Percentiles rank a stretch among this genome's conserved stretches.
These are phyloP conservation scores for Copsychus sechellarum DNA, from an alignment of 2,113 vertebrate species.

Conservation along the genomic window DNA sequence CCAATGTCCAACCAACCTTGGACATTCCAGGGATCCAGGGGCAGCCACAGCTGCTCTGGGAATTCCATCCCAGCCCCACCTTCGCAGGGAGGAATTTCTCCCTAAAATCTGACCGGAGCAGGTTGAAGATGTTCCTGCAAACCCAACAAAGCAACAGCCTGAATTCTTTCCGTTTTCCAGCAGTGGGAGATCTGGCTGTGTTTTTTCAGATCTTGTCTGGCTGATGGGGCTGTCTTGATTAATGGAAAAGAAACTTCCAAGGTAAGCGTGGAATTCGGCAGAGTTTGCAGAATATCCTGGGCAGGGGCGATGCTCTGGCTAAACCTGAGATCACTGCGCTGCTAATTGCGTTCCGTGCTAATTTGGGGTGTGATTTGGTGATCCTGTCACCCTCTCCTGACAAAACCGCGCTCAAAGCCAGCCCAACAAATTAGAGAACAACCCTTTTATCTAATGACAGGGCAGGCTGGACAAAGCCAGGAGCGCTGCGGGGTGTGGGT, in stretches of 20 bases:
- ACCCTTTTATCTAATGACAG: neutral
- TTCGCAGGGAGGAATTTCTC: neutral
- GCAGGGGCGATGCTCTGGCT: neutral
- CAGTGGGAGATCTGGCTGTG: neutral
- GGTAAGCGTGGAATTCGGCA: neutral
- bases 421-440: neutral
- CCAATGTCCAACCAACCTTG: accelerated
- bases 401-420: neutral
- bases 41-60: neutral
- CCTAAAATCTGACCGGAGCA: neutral
- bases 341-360: neutral
- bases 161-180: neutral
- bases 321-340: neutral
- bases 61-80: neutral
- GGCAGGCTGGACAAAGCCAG: neutral
- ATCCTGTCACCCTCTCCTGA: neutral
- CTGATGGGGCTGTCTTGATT: neutral
- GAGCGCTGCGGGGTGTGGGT: neutral
- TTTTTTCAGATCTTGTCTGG: neutral
- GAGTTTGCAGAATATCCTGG: neutral
- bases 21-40: neutral
- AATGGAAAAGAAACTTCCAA: neutral
- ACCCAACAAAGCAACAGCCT: neutral
- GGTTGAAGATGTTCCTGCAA: neutral
- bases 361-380: neutral